phyloP scores from a whole-genome alignment of 2,797 vertebrate species.

The Bufotes viridis region DNA sequence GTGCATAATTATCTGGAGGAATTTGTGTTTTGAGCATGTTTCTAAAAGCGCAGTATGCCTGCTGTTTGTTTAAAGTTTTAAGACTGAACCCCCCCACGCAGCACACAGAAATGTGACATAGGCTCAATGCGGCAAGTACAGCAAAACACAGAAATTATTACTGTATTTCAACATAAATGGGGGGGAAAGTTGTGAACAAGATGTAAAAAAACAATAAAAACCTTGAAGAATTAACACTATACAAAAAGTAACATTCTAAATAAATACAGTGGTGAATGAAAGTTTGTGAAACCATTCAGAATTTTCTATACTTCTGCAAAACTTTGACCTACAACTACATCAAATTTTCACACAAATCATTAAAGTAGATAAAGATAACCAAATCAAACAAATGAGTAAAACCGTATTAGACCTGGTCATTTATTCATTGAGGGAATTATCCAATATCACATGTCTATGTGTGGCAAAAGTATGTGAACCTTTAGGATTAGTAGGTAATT shows the following conservation, averaged over 20 bases:
- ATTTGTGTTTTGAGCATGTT: neutral
- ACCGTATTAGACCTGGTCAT: too few relatives aligned
- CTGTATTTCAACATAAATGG: slow-evolving; percentile 5
- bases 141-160: neutral
- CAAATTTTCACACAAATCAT: too few relatives aligned
- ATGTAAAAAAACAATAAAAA: slow-evolving; percentile 5
- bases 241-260: neutral
- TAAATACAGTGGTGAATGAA: too few relatives aligned
- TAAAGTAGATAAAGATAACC: too few relatives aligned
- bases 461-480: too few relatives aligned
- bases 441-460: too few relatives aligned
- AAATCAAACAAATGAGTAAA: too few relatives aligned
- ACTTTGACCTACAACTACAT: too few relatives aligned
- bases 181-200: neutral
- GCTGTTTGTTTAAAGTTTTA: slow-evolving; percentile 44
- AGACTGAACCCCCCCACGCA: slow-evolving; percentile 27
- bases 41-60: neutral
- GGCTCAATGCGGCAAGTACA: neutral
- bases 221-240: neutral
- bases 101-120: neutral
- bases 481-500: too few relatives aligned
- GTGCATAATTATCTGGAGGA: slow-evolving; percentile 27
- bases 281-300: too few relatives aligned
- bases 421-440: too few relatives aligned
- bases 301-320: too few relatives aligned